A percentile compares a stretch with the other conserved stretches of the same genome.
phyloP scores from a whole-genome alignment of 2,888 invertebrate genomes.

The Brachynemurus nebulosus region DNA sequence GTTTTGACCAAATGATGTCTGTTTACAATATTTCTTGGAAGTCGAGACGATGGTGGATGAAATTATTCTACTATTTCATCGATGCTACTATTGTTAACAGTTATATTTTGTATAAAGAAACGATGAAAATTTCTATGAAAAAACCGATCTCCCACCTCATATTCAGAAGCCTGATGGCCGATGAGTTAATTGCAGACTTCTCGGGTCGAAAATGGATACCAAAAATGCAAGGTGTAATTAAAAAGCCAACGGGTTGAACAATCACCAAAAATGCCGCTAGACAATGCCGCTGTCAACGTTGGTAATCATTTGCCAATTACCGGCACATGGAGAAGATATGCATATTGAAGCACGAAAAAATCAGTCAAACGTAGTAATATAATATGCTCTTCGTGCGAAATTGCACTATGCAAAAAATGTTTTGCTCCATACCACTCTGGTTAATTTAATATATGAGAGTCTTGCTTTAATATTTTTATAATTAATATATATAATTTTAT shows the following conservation, averaged over 20 bases:
- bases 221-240: neutral
- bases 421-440: neutral
- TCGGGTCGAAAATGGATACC: neutral
- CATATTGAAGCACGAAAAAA: slow-evolving; percentile 15
- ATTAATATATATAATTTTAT: too few relatives aligned
- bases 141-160: slow-evolving; percentile 6
- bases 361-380: slow-evolving; percentile 11
- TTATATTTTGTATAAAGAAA: slow-evolving; percentile 15
- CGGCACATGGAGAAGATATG: too few relatives aligned
- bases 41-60: slow-evolving; percentile 22
- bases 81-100: slow-evolving; percentile 21
- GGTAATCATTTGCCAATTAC: slow-evolving; percentile 12
- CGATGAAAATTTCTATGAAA: slow-evolving; percentile 9
- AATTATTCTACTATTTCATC: slow-evolving; percentile 22
- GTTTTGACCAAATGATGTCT: slow-evolving; percentile 21
- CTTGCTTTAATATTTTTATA: too few relatives aligned
- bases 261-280: neutral
- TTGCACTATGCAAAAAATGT: slow-evolving; percentile 14
- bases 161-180: slow-evolving; percentile 12
- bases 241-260: neutral
- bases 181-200: slow-evolving; percentile 8
- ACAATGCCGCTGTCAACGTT: slow-evolving; percentile 12
- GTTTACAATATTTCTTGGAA: slow-evolving; percentile 20
- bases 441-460: too few relatives aligned
- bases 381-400: slow-evolving; percentile 12